phyloP scores from a whole-genome alignment of 1,140 invertebrate species.

The Aphis craccivora region DNA sequence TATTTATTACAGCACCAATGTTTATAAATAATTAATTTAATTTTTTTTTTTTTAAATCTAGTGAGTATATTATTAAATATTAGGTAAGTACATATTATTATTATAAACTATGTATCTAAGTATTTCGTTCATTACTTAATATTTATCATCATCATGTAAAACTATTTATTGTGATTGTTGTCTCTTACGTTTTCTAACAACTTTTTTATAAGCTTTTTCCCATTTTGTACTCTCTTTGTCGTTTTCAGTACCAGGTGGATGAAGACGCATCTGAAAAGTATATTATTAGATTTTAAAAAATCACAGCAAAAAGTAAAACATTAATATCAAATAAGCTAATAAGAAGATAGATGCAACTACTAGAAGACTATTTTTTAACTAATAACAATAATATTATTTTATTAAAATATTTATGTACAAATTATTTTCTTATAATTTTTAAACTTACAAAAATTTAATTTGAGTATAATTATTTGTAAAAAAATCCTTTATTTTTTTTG shows the following conservation, averaged over 20 bases:
- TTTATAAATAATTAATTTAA: background rate
- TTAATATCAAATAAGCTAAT: slow-evolving; percentile 21
- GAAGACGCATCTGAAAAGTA: slow-evolving; percentile 70
- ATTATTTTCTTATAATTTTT: background rate
- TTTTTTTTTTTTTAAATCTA: background rate
- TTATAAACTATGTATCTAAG: background rate
- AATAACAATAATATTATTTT: background rate
- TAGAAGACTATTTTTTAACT: slow-evolving; percentile 1
- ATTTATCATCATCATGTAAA: background rate
- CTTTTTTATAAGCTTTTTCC: slow-evolving; percentile 60
- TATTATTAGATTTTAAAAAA: background rate
- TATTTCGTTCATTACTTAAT: background rate
- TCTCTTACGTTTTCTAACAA: slow-evolving; percentile 59
- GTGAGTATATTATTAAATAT: too few relatives aligned
- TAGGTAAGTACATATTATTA: background rate
- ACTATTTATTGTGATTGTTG: slow-evolving; percentile 29
- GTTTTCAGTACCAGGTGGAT: slow-evolving; percentile 70
- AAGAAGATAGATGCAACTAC: background rate
- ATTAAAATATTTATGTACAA: background rate
- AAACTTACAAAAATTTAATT: background rate
- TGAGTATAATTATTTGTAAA: background rate
- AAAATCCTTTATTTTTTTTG: background rate
- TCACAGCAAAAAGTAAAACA: background rate
- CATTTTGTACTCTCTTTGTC: slow-evolving; percentile 59
- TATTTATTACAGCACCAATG: background rate